Percentiles rank a stretch among this genome's conserved stretches.
Evolutionary conservation across 2,797 vertebrate species (phyloP).

Genomic region (Urophycis tenuis): DNA sequence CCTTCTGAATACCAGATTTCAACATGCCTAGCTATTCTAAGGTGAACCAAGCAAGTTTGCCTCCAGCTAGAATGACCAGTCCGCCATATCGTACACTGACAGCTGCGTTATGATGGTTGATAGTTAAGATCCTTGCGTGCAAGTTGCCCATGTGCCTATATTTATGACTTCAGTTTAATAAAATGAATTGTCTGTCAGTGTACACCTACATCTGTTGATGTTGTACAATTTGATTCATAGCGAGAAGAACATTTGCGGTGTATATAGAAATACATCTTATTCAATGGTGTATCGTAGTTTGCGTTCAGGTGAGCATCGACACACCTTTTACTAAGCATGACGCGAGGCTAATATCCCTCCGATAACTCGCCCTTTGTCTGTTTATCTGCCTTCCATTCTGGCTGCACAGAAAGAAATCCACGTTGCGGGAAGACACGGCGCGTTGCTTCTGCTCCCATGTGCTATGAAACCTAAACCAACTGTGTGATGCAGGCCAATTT

Average conservation of each 20-base stretch:
- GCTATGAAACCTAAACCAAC: not conserved
- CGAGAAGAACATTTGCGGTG: not conserved
- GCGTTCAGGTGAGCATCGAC: not conserved
- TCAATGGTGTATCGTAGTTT: not conserved
- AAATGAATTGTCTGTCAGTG: not conserved
- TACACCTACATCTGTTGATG: not conserved
- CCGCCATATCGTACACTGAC: not conserved
- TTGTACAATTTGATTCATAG: too few species aligned
- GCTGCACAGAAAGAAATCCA: not conserved
- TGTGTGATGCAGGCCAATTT: not conserved
- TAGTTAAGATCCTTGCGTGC: not conserved
- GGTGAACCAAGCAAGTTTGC: not conserved
- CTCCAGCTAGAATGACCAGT: not conserved
- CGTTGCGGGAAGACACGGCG: not conserved
- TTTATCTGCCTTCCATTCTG: not conserved
- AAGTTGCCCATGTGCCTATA: not conserved
- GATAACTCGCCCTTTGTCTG: not conserved
- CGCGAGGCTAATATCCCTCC: not conserved
- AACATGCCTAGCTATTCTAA: not conserved
- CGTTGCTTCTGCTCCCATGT: not conserved
- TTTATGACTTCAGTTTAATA: not conserved
- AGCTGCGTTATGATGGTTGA: not conserved
- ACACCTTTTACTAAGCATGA: not conserved
- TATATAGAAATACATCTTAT: not conserved
- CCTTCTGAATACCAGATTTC: slow-evolving; percentile 1